These are phyloP conservation scores for Calyptomena viridis DNA, from an alignment of 2,113 vertebrate genomes.

Conservation along the genomic window DNA sequence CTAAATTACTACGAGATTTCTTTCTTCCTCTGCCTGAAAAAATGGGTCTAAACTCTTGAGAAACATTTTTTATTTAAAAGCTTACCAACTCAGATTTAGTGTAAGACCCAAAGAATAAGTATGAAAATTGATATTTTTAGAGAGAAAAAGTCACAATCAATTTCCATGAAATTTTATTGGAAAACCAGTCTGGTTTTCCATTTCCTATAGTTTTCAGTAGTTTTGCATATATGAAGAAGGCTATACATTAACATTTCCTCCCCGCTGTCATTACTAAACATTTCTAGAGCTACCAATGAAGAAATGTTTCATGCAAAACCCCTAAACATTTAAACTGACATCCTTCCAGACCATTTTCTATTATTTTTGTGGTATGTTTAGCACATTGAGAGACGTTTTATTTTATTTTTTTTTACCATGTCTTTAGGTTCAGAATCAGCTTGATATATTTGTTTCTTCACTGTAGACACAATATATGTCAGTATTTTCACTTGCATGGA, in stretches of 20 bases:
- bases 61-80: background rate
- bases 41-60: background rate
- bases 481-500: background rate
- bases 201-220: background rate
- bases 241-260: background rate
- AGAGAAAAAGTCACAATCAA: background rate
- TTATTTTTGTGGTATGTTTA: background rate
- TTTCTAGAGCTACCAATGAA: background rate
- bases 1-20: background rate
- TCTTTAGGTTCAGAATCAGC: background rate
- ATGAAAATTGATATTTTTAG: background rate
- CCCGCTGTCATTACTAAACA: background rate
- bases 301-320: background rate
- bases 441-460: background rate
- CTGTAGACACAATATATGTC: background rate
- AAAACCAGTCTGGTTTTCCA: background rate
- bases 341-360: background rate
- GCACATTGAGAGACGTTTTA: background rate
- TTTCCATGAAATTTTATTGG: background rate
- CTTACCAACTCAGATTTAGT: background rate
- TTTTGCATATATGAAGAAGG: background rate
- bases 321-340: background rate
- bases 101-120: background rate
- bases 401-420: background rate
- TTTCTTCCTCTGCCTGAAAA: background rate